A percentile compares a stretch with the other conserved stretches of the same genome.
Conservation (phyloP, 1,140 invertebrate genomes). For the Diorhabda elongata region DNA sequence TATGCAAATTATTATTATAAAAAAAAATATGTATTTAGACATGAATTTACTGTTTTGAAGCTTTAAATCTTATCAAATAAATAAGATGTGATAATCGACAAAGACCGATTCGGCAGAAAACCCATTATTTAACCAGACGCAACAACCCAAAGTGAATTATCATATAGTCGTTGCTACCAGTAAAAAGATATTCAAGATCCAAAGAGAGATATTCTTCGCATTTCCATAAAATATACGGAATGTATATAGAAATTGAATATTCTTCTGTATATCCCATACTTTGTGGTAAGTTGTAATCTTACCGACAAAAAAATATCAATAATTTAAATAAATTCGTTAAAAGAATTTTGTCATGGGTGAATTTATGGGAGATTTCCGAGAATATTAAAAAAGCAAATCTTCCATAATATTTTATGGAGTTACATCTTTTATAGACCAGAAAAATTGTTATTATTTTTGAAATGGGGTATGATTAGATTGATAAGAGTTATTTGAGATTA, state of each 20-base stretch:
- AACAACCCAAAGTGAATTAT: constrained; percentile 17
- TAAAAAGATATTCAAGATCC: constrained; percentile 19
- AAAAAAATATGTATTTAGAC: no score
- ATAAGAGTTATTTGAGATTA: no score
- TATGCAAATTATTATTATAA: no score
- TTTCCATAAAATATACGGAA: constrained; percentile 25
- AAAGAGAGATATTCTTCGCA: constrained; percentile 16
- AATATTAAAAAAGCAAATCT: constrained; percentile 22
- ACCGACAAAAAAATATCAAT: constrained; percentile 19
- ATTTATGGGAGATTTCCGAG: constrained; percentile 23
- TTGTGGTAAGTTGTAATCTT: constrained; percentile 18
- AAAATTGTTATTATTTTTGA: neutral
- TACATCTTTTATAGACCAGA: neutral
- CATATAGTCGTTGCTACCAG: constrained; percentile 14
- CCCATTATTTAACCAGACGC: neutral
- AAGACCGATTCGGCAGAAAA: constrained; percentile 12
- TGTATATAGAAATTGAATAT: constrained; percentile 19
- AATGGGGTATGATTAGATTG: no score
- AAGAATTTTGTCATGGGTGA: constrained; percentile 20
- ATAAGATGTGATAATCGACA: constrained; percentile 2
- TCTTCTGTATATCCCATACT: constrained; percentile 7
- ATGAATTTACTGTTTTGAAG: no score
- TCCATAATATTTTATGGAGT: neutral
- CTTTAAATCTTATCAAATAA: neutral
- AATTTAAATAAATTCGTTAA: constrained; percentile 21